These are phyloP conservation scores for Syncerus caffer DNA, from an alignment of 2,797 vertebrate genomes.

Conservation along the genomic window DNA sequence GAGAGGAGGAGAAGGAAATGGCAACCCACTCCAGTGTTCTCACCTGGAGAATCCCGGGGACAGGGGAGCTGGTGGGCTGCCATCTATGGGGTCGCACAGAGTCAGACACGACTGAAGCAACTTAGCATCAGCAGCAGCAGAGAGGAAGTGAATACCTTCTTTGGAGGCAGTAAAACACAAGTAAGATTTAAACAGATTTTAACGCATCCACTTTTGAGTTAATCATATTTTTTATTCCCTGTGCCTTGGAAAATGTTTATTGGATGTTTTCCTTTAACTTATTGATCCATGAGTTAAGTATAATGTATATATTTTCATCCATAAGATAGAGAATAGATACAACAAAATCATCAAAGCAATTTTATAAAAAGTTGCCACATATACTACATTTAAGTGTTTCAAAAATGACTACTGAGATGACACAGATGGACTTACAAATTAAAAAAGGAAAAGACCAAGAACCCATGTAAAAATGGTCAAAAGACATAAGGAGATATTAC, in stretches of 20 bases:
- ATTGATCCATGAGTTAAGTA: neutral
- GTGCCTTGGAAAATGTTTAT: neutral
- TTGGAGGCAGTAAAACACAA: neutral
- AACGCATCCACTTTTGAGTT: neutral
- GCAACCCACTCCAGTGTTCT: too few species aligned
- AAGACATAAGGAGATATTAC: neutral
- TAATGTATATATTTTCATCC: neutral
- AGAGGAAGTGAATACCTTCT: neutral
- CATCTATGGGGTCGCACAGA: accelerated
- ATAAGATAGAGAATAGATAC: neutral
- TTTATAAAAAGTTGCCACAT: neutral
- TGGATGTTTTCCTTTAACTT: neutral
- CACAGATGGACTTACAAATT: neutral
- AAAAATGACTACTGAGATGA: neutral
- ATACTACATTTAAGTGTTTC: neutral
- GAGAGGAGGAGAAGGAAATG: too few species aligned
- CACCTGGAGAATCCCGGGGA: too few species aligned
- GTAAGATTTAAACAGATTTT: neutral
- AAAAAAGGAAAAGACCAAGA: neutral
- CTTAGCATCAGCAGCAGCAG: too few species aligned
- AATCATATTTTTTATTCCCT: neutral
- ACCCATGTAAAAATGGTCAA: neutral
- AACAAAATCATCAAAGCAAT: neutral
- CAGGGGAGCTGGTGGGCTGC: too few species aligned
- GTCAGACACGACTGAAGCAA: accelerated